A percentile compares a stretch with the other conserved stretches of the same genome.
phyloP scores from a whole-genome alignment of 1,140 invertebrate genomes.

The Bombus waltoni region DNA sequence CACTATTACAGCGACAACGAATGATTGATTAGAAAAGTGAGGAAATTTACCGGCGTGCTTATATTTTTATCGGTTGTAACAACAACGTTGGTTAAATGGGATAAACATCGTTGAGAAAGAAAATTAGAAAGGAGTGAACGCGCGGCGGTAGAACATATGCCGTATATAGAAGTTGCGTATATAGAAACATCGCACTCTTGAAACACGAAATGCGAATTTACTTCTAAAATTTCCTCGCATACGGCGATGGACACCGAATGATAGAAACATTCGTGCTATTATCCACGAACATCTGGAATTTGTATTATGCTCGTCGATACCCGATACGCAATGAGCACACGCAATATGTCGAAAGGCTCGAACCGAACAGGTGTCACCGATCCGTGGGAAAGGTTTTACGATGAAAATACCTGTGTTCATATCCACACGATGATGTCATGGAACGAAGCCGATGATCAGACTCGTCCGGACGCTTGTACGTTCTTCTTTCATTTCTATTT shows the following conservation, averaged over 20 bases:
- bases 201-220: slow-evolving; percentile 3
- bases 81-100: no score
- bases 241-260: background rate
- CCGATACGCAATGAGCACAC: slow-evolving; percentile 1
- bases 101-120: background rate
- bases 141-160: background rate
- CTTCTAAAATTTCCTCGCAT: slow-evolving; percentile 8
- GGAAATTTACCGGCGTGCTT: background rate
- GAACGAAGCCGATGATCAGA: background rate
- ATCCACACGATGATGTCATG: slow-evolving; percentile 9
- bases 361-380: slow-evolving; percentile 39
- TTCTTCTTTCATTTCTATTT: background rate
- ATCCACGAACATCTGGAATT: slow-evolving; percentile 5
- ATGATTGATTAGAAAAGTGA: background rate
- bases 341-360: slow-evolving; percentile 17
- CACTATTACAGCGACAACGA: background rate
- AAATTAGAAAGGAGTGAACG: background rate
- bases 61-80: no score
- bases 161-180: background rate
- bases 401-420: slow-evolving; percentile 9
- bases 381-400: slow-evolving; percentile 35
- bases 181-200: background rate
- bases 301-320: background rate
- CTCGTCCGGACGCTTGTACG: background rate
- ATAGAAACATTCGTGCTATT: background rate